Evolutionary conservation across 2,888 invertebrate genomes (phyloP), one percentile per base, ranked within the genome.

Genomic region (Tenthredo mesomela): DNA sequence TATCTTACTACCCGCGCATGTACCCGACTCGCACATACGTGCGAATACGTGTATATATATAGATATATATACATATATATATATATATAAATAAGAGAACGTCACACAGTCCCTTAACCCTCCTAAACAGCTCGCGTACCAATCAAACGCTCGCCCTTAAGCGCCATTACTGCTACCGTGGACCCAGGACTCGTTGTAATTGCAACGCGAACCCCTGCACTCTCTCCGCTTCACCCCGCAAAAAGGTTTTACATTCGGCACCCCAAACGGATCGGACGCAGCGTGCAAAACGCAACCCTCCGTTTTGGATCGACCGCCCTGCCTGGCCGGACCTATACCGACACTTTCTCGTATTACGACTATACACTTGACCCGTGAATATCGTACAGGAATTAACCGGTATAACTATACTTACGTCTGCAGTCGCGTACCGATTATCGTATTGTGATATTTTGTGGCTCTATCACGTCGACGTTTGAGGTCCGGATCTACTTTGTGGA

Each of bases 141-240:
- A 89, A 89, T 89, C 88, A 87, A 87, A 87, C 84, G 85, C 84
- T 73, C 82, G 86, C 86, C 86, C 87, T 88, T 88, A 87, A 87
- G 87, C 85, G 80, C 82, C 58, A 58, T 65, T 82, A 70, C 80
- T 84, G 82, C 82, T 47, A 47, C 70, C 82, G 67, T 70, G 43
- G 47, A 67, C 47, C 67, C 50, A 43, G 70, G 67, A 29, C 47
- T 67, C 67, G 82, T 67, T 70, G 82, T 82, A 82, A 82, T 82
- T 82, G 82, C 82, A 82, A 61, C 80, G 58, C 80, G 21, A 37
- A 9, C 37, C 37, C n/a, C 61, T 21, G 18, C 50, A 7, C 77
- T 61, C 80, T 61, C 80, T 61, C 6, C 21, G 40, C 77, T 10
- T 18, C 54, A 7, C 43, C 77, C 80, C 61, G 40, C 80, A 58